Percentiles rank a stretch among this genome's conserved stretches.
phyloP scores from a whole-genome alignment of 2,113 vertebrate genomes.

The Labeo catla region DNA sequence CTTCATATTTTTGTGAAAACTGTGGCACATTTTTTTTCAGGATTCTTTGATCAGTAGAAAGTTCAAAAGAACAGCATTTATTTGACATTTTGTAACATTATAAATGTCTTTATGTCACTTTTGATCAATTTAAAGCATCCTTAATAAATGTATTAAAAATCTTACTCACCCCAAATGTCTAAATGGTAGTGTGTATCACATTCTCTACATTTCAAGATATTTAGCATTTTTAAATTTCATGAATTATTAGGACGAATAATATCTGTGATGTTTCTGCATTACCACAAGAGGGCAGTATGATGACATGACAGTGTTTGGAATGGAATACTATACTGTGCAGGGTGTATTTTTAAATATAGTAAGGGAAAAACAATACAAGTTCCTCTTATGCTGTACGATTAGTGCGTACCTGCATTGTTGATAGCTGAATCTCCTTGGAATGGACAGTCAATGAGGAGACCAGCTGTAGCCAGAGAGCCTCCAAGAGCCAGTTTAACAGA shows the following conservation, averaged over 20 bases:
- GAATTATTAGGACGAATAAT: neutral
- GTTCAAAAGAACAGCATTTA: neutral
- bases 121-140: neutral
- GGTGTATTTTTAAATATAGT: neutral
- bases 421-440: conserved; percentile 84
- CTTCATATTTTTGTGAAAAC: neutral
- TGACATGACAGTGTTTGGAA: neutral
- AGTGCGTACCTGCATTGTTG: conserved; percentile 76
- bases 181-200: neutral
- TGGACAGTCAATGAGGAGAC: conserved; percentile 83
- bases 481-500: conserved; percentile 85
- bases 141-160: neutral
- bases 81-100: neutral
- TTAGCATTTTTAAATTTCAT: neutral
- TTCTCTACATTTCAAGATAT: neutral
- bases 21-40: neutral
- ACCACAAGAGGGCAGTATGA: conserved; percentile 46
- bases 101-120: neutral
- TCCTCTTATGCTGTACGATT: neutral
- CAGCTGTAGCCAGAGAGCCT: conserved; percentile 81
- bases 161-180: neutral
- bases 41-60: neutral
- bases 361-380: neutral
- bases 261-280: neutral
- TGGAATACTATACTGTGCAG: neutral